phyloP scores from a whole-genome alignment of 2,797 vertebrate species.

The Syndactyla subalaris region DNA sequence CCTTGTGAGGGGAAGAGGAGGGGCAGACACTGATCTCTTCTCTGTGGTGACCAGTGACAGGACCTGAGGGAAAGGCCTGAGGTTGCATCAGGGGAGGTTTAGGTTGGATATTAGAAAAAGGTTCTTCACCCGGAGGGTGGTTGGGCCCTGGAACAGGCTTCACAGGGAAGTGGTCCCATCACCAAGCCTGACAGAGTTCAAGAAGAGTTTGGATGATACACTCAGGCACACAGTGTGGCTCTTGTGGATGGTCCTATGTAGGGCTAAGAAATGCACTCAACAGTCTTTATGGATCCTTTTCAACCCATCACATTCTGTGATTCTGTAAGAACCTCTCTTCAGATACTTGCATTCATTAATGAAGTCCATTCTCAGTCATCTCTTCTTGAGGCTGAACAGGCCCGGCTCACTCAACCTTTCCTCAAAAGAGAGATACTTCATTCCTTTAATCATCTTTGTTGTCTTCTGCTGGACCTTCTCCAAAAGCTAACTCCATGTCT shows the following conservation, averaged over 20 bases:
- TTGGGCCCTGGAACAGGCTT: neutral
- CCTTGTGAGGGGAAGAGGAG: neutral
- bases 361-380: neutral
- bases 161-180: neutral
- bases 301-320: neutral
- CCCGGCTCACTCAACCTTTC: rapidly evolving
- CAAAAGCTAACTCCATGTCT: neutral
- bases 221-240: neutral
- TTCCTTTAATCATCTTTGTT: neutral
- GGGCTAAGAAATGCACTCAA: neutral
- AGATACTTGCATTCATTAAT: neutral
- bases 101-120: neutral
- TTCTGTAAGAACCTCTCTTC: neutral
- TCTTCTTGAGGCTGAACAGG: rapidly evolving
- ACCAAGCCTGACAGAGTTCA: neutral
- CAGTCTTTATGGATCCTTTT: neutral
- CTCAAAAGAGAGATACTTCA: neutral
- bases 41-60: neutral
- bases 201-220: neutral
- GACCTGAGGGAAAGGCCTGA: neutral
- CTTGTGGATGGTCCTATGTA: neutral
- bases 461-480: neutral
- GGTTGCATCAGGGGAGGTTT: neutral
- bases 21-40: neutral
- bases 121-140: neutral